Evolutionary conservation across 2,113 vertebrate genomes (phyloP).

Genomic region (Silurus meridionalis): DNA sequence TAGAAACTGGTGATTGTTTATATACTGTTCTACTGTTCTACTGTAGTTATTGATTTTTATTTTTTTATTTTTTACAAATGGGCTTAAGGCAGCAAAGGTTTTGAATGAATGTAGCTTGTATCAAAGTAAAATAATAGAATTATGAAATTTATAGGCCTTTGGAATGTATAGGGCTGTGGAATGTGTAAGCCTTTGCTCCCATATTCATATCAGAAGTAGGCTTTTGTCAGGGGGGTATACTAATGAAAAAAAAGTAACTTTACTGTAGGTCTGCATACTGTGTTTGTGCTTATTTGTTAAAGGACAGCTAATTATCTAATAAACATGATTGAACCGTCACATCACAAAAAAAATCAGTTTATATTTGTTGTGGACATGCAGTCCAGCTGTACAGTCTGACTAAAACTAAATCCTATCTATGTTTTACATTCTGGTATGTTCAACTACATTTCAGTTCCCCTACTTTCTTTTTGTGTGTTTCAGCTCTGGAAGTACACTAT

Average conservation of each 20-base stretch:
- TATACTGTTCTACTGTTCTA: background rate
- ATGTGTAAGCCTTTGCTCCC: too few relatives aligned
- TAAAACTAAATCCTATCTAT: background rate
- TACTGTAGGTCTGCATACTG: too few relatives aligned
- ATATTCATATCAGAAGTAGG: too few relatives aligned
- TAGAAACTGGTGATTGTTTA: conserved; percentile 36
- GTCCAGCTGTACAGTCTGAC: background rate
- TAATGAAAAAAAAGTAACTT: too few relatives aligned
- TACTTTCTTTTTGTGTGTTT: background rate
- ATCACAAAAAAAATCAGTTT: background rate
- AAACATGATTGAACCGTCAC: background rate
- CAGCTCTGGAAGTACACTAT: background rate
- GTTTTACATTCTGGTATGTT: background rate
- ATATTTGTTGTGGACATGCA: background rate
- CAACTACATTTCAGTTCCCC: background rate
- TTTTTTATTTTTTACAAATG: background rate
- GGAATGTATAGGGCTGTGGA: too few relatives aligned
- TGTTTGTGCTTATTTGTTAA: background rate
- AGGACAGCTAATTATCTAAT: background rate
- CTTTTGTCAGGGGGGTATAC: background rate
- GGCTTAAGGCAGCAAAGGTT: background rate
- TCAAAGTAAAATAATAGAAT: background rate
- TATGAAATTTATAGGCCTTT: too few relatives aligned
- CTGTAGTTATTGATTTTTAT: background rate
- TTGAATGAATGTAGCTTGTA: background rate